phyloP scores from a whole-genome alignment of 2,113 vertebrate species.

The Grammomys dolichurus region DNA sequence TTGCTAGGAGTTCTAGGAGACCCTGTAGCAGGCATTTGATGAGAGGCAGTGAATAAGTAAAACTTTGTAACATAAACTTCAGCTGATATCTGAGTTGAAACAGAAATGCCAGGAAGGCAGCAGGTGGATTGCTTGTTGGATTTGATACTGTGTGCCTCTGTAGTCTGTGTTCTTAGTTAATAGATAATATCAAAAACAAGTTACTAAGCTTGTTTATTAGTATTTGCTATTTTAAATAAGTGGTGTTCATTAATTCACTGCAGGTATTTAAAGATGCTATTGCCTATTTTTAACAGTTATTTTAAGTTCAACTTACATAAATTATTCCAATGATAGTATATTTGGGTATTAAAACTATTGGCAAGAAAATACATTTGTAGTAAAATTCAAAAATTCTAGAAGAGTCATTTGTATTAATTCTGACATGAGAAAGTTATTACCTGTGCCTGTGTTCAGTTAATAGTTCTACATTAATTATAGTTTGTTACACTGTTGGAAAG shows the following conservation, averaged over 20 bases:
- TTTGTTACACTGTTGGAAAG: constrained; percentile 52
- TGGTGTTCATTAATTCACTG: constrained; percentile 72
- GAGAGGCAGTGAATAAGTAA: constrained; percentile 53
- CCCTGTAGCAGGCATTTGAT: not conserved
- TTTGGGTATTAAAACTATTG: constrained; percentile 21
- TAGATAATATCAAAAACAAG: constrained; percentile 78
- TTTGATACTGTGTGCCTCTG: constrained; percentile 81
- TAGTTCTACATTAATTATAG: constrained; percentile 29
- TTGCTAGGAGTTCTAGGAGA: constrained; percentile 27
- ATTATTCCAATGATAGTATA: constrained; percentile 42
- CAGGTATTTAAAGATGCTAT: constrained; percentile 86
- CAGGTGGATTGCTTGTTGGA: constrained; percentile 82
- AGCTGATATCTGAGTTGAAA: constrained; percentile 50
- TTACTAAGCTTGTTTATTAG: constrained; percentile 64
- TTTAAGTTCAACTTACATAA: not conserved
- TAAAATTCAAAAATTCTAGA: constrained; percentile 33
- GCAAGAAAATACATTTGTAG: constrained; percentile 24
- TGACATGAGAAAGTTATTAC: constrained; percentile 50
- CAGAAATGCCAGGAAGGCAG: constrained; percentile 65
- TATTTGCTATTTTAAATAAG: constrained; percentile 76
- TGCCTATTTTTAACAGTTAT: constrained; percentile 58
- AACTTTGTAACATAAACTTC: constrained; percentile 12
- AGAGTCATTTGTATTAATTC: constrained; percentile 35
- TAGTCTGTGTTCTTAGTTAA: constrained; percentile 79
- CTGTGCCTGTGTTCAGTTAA: not conserved